Conservation (phyloP, 92 coral and sea anemone genomes). For the Nematostella vectensis region DNA sequence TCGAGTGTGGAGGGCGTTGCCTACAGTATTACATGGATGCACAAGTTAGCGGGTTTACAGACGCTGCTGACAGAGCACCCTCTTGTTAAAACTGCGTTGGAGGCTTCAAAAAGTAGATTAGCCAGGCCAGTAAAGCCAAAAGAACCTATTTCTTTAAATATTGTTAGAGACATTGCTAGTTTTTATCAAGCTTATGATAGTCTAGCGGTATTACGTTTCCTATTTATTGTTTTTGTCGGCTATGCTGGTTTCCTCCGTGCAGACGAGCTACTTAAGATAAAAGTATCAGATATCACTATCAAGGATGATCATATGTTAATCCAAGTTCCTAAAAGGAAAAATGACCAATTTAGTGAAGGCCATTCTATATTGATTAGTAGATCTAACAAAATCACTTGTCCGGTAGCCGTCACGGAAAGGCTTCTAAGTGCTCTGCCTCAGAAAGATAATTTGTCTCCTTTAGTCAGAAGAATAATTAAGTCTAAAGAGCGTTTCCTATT, state of each 20-base stretch:
- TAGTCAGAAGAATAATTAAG: not conserved
- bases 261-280: constrained; percentile 24
- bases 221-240: constrained; percentile 30
- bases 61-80: constrained; percentile 21
- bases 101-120: constrained; percentile 29
- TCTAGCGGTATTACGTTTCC: constrained; percentile 31
- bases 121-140: constrained; percentile 30
- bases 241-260: constrained; percentile 35
- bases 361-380: constrained; percentile 27
- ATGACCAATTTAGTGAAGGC: constrained; percentile 38
- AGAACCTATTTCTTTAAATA: constrained; percentile 19
- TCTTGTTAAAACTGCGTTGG: constrained; percentile 23
- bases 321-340: constrained; percentile 22
- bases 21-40: constrained; percentile 23
- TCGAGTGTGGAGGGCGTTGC: constrained; percentile 9
- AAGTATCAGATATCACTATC: constrained; percentile 14
- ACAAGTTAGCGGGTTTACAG: constrained; percentile 14
- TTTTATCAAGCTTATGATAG: constrained; percentile 17
- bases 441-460: no score
- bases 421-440: no score
- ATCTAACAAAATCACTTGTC: constrained; percentile 21
- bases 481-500: no score
- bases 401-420: constrained; percentile 3
- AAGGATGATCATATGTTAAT: constrained; percentile 24
- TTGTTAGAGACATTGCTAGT: constrained; percentile 6